Evolutionary conservation across 2,113 vertebrate genomes (phyloP), one percentile per base, ranked within the genome.

Genomic region (Lethenteron camtschaticum): DNA sequence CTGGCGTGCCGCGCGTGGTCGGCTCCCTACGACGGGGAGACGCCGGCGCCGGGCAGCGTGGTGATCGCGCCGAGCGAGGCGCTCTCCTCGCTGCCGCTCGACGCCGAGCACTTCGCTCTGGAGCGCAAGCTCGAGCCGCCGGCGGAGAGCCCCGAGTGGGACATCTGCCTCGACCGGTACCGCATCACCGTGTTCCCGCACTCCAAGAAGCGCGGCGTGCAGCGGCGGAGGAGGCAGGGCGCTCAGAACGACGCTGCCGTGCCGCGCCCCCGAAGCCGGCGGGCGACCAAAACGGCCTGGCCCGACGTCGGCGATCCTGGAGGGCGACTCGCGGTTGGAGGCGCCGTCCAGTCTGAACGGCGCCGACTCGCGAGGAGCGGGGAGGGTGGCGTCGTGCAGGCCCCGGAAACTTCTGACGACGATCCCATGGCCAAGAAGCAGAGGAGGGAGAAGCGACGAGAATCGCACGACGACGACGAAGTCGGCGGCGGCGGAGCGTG

Each of bases 111-210:
- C 59, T 0, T 57, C 75, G 2, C 69, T 80, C 69, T 82, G 84
- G 58, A 82, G 76, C 66, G 70, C 71, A 41, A 41, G 41, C 41
- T 41, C 41, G 41, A 41, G 41, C 41, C 41, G 74, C 86, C 82
- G 59, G 68, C 83, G 11, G 94, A 99, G 69, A 79, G 96, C n/a
- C 82, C 82, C 72, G 94, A 99, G 78, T 99, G 94, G 94, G 94
- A 99, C 9, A 86, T 96, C 8, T 11, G 57, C 11, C 55, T n/a
- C 68, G 96, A 86, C 74, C 96, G 91, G 0, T 91, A 99, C 14
- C 87, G 78, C 72, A 79, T 83, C 69, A 82, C 79, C 71, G 78
- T 83, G 68, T 83, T 85, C 0, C 86, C 86, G 1, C 84, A 87
- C 77, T 90, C 85, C 78, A 94, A 92, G 77, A 96, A 95, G 70